Conservation (phyloP, 2,797 vertebrate species). For the Typhlichthys eigenmanni region DNA sequence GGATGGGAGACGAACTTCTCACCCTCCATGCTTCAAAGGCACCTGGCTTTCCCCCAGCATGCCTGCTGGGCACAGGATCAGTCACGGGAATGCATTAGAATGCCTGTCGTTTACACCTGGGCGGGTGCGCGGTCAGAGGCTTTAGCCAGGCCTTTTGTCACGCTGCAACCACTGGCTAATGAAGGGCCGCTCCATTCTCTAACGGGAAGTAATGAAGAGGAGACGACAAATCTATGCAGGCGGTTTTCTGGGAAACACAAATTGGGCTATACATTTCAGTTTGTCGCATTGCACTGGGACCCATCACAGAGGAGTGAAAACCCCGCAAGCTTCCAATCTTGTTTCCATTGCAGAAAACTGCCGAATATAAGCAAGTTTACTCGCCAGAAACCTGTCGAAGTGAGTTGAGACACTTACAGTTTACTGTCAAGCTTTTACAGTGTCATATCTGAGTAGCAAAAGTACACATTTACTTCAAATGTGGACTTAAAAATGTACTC, state of each 20-base stretch:
- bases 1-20: not conserved
- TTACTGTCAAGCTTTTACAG: not conserved
- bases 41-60: not conserved
- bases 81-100: not conserved
- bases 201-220: no score
- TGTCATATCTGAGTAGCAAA: slow-evolving; percentile 6
- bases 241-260: no score
- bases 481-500: slow-evolving; percentile 13
- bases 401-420: not conserved
- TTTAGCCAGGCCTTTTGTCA: no score
- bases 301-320: not conserved
- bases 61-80: not conserved
- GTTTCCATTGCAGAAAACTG: not conserved
- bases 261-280: not conserved
- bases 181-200: no score
- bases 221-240: no score
- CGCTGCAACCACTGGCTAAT: no score
- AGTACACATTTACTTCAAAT: slow-evolving; percentile 12
- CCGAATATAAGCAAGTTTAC: not conserved
- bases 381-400: not conserved
- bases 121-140: no score
- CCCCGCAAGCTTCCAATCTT: not conserved
- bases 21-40: no score
- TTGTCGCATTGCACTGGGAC: not conserved
- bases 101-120: no score